Evolutionary conservation across 2,888 invertebrate genomes (phyloP).

Genomic region (Pachycephus smyrnensis): DNA sequence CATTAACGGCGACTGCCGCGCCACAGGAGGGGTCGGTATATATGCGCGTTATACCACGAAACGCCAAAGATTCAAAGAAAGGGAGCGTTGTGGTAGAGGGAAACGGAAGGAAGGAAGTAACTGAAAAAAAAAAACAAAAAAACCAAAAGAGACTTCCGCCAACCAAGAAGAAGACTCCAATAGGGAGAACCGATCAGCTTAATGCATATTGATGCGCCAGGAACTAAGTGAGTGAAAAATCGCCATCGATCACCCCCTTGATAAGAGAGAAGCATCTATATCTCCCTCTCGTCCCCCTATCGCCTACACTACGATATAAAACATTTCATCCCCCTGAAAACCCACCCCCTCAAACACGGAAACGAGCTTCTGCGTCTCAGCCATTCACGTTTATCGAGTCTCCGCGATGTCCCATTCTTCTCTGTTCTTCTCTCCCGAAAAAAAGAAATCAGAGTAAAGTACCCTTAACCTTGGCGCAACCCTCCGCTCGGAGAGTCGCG

Average conservation of each 20-base stretch:
- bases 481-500: neutral
- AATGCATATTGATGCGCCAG: constrained; percentile 67
- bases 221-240: constrained; percentile 67
- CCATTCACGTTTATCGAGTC: neutral
- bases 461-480: neutral
- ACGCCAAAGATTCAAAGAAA: constrained; percentile 1
- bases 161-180: constrained; percentile 46
- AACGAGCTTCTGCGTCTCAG: neutral
- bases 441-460: neutral
- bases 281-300: constrained; percentile 29
- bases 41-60: neutral
- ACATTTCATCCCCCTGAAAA: constrained; percentile 9
- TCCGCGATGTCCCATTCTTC: neutral
- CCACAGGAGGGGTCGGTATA: neutral
- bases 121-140: constrained; percentile 7
- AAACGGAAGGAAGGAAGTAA: constrained; percentile 20
- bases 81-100: constrained; percentile 21
- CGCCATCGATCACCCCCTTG: constrained; percentile 63
- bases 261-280: constrained; percentile 5
- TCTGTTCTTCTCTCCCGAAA: neutral
- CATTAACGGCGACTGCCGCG: constrained; percentile 49
- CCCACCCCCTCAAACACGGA: neutral
- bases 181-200: constrained; percentile 65
- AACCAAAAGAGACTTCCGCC: neutral
- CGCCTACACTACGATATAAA: neutral